Conservation (phyloP, 2,797 vertebrate species). For the Lacerta bilineata region DNA sequence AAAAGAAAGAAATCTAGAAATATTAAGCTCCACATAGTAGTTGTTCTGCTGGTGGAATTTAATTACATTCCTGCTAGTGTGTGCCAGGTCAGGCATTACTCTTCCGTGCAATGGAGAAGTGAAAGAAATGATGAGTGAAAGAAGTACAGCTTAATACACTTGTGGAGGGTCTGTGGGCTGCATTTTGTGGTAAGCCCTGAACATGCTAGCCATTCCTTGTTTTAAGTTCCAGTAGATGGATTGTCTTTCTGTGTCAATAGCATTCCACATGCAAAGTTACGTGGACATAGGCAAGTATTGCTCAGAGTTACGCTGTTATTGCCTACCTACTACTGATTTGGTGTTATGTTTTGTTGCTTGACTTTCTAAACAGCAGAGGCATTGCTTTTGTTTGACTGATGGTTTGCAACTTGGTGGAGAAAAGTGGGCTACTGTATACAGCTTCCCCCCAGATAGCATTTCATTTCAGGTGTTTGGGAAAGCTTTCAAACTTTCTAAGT, state of each 20-base stretch:
- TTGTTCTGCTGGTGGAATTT: background rate
- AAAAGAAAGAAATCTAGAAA: background rate
- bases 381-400: background rate
- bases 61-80: background rate
- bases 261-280: background rate
- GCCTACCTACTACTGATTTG: background rate
- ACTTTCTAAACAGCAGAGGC: background rate
- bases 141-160: background rate
- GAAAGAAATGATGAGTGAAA: background rate
- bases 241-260: background rate
- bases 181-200: background rate
- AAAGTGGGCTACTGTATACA: background rate
- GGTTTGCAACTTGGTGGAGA: background rate
- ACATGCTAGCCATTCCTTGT: background rate
- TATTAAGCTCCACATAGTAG: background rate
- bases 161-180: background rate
- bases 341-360: background rate
- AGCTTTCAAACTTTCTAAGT: background rate
- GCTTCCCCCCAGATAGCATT: background rate
- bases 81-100: background rate
- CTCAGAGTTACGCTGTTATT: background rate
- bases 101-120: background rate
- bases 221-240: background rate
- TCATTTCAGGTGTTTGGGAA: background rate
- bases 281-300: background rate